Evolutionary conservation across 2,797 vertebrate genomes (phyloP).

Genomic region (Selene dorsalis): DNA sequence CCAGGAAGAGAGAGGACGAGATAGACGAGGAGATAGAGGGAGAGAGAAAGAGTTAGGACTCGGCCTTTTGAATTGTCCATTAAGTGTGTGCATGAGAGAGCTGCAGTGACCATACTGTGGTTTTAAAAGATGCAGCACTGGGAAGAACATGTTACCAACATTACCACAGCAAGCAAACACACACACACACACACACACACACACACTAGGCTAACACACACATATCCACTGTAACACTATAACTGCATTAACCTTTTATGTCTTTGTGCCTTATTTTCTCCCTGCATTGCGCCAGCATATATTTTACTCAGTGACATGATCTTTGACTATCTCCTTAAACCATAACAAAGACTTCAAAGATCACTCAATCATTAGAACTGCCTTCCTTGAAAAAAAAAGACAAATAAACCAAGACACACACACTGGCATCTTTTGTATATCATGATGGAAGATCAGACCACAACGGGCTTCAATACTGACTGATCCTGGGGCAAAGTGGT

Average conservation of each 20-base stretch:
- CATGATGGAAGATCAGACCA: background rate
- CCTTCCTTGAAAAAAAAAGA: no score
- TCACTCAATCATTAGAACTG: no score
- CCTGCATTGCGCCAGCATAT: background rate
- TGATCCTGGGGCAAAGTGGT: background rate
- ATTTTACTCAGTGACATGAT: background rate
- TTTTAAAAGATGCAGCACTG: conserved; percentile 32
- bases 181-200: conserved; percentile 11
- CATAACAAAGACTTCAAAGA: background rate
- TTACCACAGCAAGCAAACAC: conserved; percentile 35
- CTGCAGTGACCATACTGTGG: conserved; percentile 35
- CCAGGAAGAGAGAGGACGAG: conserved; percentile 1
- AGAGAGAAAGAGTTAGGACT: conserved; percentile 27
- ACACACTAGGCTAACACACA: background rate
- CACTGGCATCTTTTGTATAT: background rate
- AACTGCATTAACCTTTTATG: background rate
- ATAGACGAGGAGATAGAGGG: background rate
- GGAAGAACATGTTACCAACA: conserved; percentile 24
- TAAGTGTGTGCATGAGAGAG: conserved; percentile 24
- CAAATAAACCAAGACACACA: no score
- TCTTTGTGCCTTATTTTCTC: background rate
- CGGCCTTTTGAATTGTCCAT: conserved; percentile 31
- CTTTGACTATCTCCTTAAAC: no score
- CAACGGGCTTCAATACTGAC: background rate
- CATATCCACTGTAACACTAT: background rate